Evolutionary conservation across 1,140 invertebrate species (phyloP), one percentile per base, ranked within the genome.

Genomic region (Macrostomum lignano): DNA sequence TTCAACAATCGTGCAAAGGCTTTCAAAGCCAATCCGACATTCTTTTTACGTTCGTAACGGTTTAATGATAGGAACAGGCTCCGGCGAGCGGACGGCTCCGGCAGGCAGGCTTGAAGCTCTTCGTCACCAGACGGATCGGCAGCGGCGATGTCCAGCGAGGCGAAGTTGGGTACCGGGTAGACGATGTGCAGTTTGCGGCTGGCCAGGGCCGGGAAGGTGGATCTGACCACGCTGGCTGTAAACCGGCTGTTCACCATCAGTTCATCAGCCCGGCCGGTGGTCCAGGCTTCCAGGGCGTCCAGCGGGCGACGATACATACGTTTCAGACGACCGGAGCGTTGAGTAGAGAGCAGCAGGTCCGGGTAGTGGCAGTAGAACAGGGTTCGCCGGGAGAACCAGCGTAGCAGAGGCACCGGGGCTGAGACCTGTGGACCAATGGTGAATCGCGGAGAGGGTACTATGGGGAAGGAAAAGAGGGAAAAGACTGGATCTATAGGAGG

Each of bases 321-420:
- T 51, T 86, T 86, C 7, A 52, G 31, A 31, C 21, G 34, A 25
- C 37, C 47, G 33, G 44, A 37, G n/a, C 48, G 41, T 31, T 47
- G 42, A 3, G 54, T 51, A 25, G 33, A 37, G 1, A 94, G 60
- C 2, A 96, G 60, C 46, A 81, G 72, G 59, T 96, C 91, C 0
- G 91, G 91, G 61, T 82, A 81, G 61, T 98, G 91, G 44, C 88
- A 96, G 46, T 96, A 98, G 57, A 86, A 98, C 4, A 93, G 51
- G 9, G 91, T 64, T 44, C 68, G 37, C 14, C 20, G 17, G 7
- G 25, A n/a, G n/a, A n/a, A n/a, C n/a, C n/a, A n/a, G n/a, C n/a
- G n/a, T n/a, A n/a, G n/a, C n/a, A n/a, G n/a, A n/a, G n/a, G n/a
- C n/a, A n/a, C n/a, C n/a, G n/a, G n/a, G n/a, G n/a, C n/a, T n/a